Percentiles rank a stretch among this genome's conserved stretches.
These are phyloP conservation scores for Colius striatus DNA, from an alignment of 2,113 vertebrate species.

Conservation along the genomic window DNA sequence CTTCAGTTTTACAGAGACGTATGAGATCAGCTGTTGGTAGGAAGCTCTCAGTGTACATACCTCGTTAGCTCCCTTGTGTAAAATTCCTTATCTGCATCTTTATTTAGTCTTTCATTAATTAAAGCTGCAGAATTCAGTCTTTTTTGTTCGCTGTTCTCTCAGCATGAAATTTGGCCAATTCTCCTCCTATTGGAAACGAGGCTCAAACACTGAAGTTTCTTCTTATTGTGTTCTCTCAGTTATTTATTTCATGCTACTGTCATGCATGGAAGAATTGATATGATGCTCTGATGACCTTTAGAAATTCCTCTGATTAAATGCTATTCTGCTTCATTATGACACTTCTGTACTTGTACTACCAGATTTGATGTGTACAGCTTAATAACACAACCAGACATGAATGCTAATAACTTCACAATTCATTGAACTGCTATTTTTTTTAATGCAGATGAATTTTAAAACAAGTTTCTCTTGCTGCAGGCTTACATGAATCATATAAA, in stretches of 20 bases:
- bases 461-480: slow-evolving; percentile 80
- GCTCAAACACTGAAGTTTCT: slow-evolving; percentile 45
- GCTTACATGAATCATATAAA: slow-evolving; percentile 85
- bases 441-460: slow-evolving; percentile 84
- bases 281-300: slow-evolving; percentile 79
- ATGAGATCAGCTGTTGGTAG: neutral
- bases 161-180: slow-evolving; percentile 47
- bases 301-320: slow-evolving; percentile 77
- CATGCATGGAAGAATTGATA: slow-evolving; percentile 68
- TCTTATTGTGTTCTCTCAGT: slow-evolving; percentile 43
- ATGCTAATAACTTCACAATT: slow-evolving; percentile 83
- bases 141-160: slow-evolving; percentile 27
- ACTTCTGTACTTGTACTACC: slow-evolving; percentile 77
- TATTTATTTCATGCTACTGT: slow-evolving; percentile 71
- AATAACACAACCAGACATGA: slow-evolving; percentile 78
- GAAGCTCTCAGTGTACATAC: slow-evolving; percentile 8
- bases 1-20: neutral
- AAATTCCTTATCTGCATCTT: slow-evolving; percentile 43
- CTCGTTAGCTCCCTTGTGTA: slow-evolving; percentile 25
- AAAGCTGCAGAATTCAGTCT: slow-evolving; percentile 3
- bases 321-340: slow-evolving; percentile 76
- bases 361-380: slow-evolving; percentile 79
- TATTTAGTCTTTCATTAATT: slow-evolving; percentile 69
- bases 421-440: slow-evolving; percentile 76
- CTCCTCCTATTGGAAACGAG: slow-evolving; percentile 30